These are phyloP conservation scores for Choloepus didactylus DNA, from an alignment of 2,797 vertebrate species.

Conservation along the genomic window DNA sequence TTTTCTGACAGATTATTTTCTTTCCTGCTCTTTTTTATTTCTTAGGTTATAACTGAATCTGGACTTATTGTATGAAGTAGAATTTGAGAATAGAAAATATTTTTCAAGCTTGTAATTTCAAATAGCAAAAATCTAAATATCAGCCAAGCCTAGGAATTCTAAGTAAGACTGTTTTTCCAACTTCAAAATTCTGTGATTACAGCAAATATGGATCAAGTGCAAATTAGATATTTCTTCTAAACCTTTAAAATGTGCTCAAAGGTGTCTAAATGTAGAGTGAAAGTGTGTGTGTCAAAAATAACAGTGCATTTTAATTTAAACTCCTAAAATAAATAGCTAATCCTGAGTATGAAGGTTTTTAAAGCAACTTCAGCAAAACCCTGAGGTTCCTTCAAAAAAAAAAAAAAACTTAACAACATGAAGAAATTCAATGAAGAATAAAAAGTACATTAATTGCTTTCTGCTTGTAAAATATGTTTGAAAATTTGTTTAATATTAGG, in stretches of 20 bases:
- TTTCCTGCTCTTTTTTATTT: slow-evolving; percentile 1
- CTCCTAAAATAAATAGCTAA: slow-evolving; percentile 24
- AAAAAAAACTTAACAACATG: neutral
- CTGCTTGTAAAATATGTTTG: neutral
- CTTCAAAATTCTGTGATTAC: neutral
- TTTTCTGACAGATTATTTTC: neutral
- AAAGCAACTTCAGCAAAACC: neutral
- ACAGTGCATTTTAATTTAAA: slow-evolving; percentile 16
- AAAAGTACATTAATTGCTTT: neutral
- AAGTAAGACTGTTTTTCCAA: neutral
- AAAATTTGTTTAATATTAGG: neutral
- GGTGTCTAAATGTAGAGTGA: neutral
- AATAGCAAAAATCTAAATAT: neutral
- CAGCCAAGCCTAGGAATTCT: neutral
- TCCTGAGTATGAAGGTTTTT: slow-evolving; percentile 29
- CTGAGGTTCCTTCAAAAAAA: neutral
- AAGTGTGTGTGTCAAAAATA: slow-evolving; percentile 24
- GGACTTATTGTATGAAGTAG: neutral
- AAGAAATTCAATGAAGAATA: neutral
- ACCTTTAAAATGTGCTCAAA: slow-evolving; percentile 20
- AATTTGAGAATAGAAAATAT: neutral
- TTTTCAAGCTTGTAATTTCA: neutral
- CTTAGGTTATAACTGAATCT: neutral
- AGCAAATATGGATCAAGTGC: neutral
- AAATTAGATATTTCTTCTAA: slow-evolving; percentile 2